Evolutionary conservation across 92 coral and sea anemone species (phyloP).

Genomic region (Phenganax marumi): DNA sequence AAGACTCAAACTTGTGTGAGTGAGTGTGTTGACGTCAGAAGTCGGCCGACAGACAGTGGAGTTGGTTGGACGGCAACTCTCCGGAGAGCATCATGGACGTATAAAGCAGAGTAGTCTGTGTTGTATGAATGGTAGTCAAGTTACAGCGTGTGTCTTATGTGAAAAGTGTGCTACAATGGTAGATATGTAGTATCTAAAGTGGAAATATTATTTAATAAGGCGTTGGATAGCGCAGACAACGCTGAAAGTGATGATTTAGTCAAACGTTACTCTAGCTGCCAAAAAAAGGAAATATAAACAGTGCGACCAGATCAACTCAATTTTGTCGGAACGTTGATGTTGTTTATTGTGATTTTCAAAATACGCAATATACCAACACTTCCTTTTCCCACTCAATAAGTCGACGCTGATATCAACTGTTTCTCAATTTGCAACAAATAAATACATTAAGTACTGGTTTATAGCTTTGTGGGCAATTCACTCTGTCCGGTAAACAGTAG

Average conservation of each 20-base stretch:
- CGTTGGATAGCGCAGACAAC: neutral
- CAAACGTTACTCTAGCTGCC: neutral
- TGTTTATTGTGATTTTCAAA: slow-evolving; percentile 57
- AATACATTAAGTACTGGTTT: slow-evolving; percentile 62
- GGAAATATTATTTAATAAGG: too few species aligned
- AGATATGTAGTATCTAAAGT: too few species aligned
- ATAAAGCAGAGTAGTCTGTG: too few species aligned
- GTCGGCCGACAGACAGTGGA: too few species aligned
- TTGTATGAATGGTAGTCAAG: too few species aligned
- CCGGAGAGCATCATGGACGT: too few species aligned
- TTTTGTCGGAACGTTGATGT: slow-evolving; percentile 69
- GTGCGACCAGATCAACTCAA: slow-evolving; percentile 27
- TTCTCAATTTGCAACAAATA: slow-evolving; percentile 51
- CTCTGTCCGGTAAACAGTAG: slow-evolving; percentile 70
- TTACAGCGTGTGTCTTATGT: too few species aligned
- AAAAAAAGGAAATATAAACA: neutral
- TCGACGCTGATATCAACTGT: slow-evolving; percentile 56
- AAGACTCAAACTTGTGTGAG: too few species aligned
- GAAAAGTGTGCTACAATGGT: too few species aligned
- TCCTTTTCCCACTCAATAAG: slow-evolving; percentile 62
- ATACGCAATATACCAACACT: slow-evolving; percentile 60
- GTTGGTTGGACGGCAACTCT: too few species aligned
- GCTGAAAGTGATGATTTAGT: neutral
- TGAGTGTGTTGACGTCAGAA: too few species aligned
- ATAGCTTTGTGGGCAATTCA: slow-evolving; percentile 73